These are phyloP conservation scores for Planococcus citri DNA, from an alignment of 1,140 invertebrate species.

Conservation along the genomic window DNA sequence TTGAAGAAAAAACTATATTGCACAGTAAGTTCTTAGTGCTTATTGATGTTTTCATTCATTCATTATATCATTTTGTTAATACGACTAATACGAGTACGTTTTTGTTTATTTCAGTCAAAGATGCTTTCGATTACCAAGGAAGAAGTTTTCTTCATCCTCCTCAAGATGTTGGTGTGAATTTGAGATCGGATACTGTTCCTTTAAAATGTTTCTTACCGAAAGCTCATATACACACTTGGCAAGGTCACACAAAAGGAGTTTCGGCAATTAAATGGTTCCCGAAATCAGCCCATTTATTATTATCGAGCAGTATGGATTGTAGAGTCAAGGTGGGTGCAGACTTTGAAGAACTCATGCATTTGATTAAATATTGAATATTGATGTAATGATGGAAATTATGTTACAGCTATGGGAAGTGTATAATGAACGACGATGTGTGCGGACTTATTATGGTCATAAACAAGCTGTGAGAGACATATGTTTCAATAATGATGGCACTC, in stretches of 20 bases:
- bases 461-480: conserved; percentile 93
- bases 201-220: conserved; percentile 96
- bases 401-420: conserved; percentile 94
- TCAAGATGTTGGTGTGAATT: conserved; percentile 89
- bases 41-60: not conserved
- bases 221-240: conserved; percentile 90
- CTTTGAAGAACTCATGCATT: not conserved
- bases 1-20: conserved; percentile 89
- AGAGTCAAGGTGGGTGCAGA: conserved; percentile 67
- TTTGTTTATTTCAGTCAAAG: conserved; percentile 60
- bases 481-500: conserved; percentile 87
- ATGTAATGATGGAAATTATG: conserved; percentile 25
- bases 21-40: conserved; percentile 68
- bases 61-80: not conserved
- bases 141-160: conserved; percentile 87
- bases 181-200: conserved; percentile 81
- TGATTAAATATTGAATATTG: conserved; percentile 20
- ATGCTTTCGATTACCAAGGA: conserved; percentile 91
- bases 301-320: conserved; percentile 94
- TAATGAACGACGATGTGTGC: conserved; percentile 81
- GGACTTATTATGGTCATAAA: conserved; percentile 92
- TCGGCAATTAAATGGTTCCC: conserved; percentile 94
- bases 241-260: conserved; percentile 95
- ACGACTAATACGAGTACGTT: not conserved
- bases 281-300: conserved; percentile 79